These are phyloP conservation scores for Mixornis gularis DNA, from an alignment of 2,113 vertebrate species.

Conservation along the genomic window DNA sequence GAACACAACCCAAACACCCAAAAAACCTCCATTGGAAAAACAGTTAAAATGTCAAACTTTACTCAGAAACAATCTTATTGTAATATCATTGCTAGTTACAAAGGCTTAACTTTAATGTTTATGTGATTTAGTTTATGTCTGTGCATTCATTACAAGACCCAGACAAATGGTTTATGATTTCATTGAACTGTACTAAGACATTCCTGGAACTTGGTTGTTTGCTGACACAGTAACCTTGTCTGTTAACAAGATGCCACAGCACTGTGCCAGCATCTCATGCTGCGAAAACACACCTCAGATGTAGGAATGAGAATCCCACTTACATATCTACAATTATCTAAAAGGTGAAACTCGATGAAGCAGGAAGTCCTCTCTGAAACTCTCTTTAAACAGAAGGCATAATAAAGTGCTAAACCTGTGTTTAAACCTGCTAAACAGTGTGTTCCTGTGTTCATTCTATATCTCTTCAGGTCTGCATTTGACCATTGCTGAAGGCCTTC, in stretches of 20 bases:
- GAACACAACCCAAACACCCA: background rate
- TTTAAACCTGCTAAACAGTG: fast-evolving
- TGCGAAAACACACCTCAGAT: background rate
- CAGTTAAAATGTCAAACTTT: fast-evolving
- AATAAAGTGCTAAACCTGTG: background rate
- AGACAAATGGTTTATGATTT: background rate
- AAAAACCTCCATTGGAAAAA: background rate
- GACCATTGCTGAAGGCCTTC: background rate
- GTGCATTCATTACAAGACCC: background rate
- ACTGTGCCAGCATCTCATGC: background rate
- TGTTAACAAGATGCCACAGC: background rate
- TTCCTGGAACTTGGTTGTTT: background rate
- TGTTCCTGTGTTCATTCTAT: background rate
- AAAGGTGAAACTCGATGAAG: background rate
- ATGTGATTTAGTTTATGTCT: background rate
- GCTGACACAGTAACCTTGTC: background rate
- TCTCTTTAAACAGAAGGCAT: background rate
- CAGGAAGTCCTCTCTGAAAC: background rate
- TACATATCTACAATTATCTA: background rate
- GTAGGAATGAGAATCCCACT: background rate
- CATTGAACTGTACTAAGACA: background rate
- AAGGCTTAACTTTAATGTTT: background rate
- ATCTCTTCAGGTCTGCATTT: background rate
- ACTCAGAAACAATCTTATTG: background rate
- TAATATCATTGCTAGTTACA: background rate